A percentile compares a stretch with the other conserved stretches of the same genome.
phyloP scores from a whole-genome alignment of 2,888 invertebrate genomes.

The Suillia variegata region DNA sequence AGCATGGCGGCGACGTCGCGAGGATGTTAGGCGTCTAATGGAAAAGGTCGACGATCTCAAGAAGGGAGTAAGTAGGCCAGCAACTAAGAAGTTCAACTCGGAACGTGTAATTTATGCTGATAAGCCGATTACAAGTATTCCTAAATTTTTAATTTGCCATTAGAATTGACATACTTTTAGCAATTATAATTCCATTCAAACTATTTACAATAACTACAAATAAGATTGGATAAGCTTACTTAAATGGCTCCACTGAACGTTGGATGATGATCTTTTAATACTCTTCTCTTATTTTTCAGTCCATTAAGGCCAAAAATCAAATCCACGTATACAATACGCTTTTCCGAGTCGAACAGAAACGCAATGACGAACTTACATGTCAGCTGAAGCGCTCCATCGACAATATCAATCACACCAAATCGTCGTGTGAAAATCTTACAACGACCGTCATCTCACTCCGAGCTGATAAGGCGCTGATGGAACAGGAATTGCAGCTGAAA shows the following conservation, averaged over 20 bases:
- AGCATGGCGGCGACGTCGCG: conserved; percentile 51
- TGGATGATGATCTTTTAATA: too few relatives aligned
- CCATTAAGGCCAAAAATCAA: conserved; percentile 42
- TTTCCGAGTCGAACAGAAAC: conserved; percentile 50
- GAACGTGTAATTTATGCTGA: too few relatives aligned
- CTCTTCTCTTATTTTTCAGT: conserved; percentile 30
- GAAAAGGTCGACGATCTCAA: conserved; percentile 37
- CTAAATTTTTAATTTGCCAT: too few relatives aligned
- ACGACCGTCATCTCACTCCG: conserved; percentile 37
- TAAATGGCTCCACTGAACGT: too few relatives aligned
- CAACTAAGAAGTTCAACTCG: too few relatives aligned
- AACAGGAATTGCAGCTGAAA: conserved; percentile 32
- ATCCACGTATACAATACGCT: conserved; percentile 48
- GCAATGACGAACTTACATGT: conserved; percentile 46
- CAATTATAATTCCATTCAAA: not conserved
- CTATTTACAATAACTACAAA: not conserved
- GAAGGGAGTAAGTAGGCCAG: conserved; percentile 35
- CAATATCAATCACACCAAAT: conserved; percentile 34
- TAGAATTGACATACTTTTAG: not conserved
- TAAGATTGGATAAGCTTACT: not conserved
- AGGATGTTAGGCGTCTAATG: conserved; percentile 43
- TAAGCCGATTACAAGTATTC: too few relatives aligned
- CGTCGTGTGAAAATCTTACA: conserved; percentile 41
- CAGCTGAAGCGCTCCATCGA: conserved; percentile 39
- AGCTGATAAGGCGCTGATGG: conserved; percentile 36